A percentile compares a stretch with the other conserved stretches of the same genome.
phyloP scores from a whole-genome alignment of 2,113 vertebrate species.

The Strix aluco region DNA sequence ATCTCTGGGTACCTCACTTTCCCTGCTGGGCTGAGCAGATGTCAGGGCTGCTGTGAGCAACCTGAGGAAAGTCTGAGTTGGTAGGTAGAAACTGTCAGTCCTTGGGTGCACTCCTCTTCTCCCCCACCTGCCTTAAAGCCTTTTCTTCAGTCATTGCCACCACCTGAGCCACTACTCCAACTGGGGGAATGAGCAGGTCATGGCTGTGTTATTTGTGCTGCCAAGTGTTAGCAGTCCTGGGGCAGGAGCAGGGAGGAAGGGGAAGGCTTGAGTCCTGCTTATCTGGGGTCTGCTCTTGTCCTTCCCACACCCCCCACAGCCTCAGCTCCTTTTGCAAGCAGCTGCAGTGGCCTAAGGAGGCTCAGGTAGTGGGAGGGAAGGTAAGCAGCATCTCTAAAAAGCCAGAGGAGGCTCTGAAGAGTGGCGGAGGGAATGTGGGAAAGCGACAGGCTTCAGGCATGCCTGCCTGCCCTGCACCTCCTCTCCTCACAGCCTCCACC shows the following conservation, averaged over 20 bases:
- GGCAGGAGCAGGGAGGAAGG: not conserved
- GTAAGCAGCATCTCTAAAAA: not conserved
- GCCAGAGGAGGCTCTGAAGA: not conserved
- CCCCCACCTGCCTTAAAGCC: not conserved
- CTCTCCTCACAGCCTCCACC: not conserved
- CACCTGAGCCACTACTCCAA: not conserved
- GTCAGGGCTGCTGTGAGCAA: not conserved
- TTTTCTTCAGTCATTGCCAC: not conserved
- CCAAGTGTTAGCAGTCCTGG: not conserved
- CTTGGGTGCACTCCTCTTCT: not conserved
- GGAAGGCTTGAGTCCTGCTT: not conserved
- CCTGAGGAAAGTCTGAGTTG: not conserved
- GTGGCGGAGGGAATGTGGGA: not conserved
- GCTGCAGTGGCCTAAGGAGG: not conserved
- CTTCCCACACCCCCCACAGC: not conserved
- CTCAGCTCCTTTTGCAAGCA: not conserved
- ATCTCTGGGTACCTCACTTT: fast-evolving
- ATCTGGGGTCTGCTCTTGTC: not conserved
- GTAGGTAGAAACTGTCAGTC: not conserved
- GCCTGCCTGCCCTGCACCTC: not conserved
- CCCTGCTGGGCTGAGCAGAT: not conserved
- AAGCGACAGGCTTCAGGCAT: not conserved
- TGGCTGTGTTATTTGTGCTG: not conserved
- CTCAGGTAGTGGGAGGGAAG: not conserved
- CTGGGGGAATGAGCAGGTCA: not conserved